Conservation (phyloP, 2,113 vertebrate species). For the Petromus typicus region DNA sequence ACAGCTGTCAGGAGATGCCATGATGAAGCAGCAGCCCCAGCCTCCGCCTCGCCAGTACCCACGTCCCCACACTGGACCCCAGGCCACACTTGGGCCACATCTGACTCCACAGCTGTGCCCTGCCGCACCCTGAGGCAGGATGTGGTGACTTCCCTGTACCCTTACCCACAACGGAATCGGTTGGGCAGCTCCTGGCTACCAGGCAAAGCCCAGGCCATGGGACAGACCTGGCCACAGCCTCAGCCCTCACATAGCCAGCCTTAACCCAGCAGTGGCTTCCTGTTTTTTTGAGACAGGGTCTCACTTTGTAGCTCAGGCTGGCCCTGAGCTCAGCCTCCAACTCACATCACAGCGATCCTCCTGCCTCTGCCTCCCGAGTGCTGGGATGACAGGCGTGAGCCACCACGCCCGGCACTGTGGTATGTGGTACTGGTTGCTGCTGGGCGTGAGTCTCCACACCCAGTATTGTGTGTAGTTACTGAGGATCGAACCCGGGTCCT, state of each 20-base stretch:
- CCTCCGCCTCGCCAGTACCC: neutral
- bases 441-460: too few relatives aligned
- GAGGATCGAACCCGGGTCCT: too few relatives aligned
- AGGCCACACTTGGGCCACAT: neutral
- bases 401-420: too few relatives aligned
- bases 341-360: too few relatives aligned
- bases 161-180: neutral
- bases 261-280: neutral
- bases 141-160: neutral
- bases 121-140: neutral
- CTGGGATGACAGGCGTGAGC: too few relatives aligned
- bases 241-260: neutral
- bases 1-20: too few relatives aligned
- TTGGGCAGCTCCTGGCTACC: neutral
- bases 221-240: neutral
- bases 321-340: too few relatives aligned
- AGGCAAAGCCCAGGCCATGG: neutral
- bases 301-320: too few relatives aligned
- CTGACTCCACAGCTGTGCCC: neutral
- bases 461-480: too few relatives aligned
- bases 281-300: too few relatives aligned
- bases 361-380: too few relatives aligned
- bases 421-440: too few relatives aligned
- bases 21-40: neutral
- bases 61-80: neutral